Percentiles rank a stretch among this genome's conserved stretches.
phyloP scores from a whole-genome alignment of 2,797 vertebrate genomes.

The Phrynocephalus forsythii region DNA sequence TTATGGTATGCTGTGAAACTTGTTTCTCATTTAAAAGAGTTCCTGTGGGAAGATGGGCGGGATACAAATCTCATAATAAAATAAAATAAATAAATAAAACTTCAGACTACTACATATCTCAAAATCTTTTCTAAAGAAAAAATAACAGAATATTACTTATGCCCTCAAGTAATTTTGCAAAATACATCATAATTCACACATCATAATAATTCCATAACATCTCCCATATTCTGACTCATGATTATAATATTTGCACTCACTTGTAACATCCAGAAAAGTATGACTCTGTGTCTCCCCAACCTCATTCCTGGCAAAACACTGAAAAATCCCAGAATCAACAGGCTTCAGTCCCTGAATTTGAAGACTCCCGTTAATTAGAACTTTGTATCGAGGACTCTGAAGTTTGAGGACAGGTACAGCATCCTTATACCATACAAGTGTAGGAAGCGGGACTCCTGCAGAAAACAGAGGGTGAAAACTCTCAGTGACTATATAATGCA shows the following conservation, averaged over 20 bases:
- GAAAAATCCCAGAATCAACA: conserved; percentile 91
- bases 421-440: conserved; percentile 92
- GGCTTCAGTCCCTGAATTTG: conserved; percentile 85
- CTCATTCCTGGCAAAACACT: conserved; percentile 89
- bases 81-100: too few species aligned
- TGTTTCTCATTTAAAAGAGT: too few species aligned
- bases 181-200: too few species aligned
- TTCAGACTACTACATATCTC: too few species aligned
- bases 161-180: too few species aligned
- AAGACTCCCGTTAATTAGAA: conserved; percentile 81
- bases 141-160: too few species aligned
- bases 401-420: conserved; percentile 83
- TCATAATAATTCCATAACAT: not conserved
- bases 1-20: too few species aligned
- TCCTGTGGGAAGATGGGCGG: too few species aligned
- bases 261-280: conserved; percentile 90
- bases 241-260: conserved; percentile 79
- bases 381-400: conserved; percentile 88
- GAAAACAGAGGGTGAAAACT: rapidly evolving
- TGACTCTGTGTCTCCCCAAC: conserved; percentile 88
- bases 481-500: not conserved
- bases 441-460: conserved; percentile 86
- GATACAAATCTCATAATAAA: too few species aligned
- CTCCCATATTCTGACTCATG: too few species aligned
- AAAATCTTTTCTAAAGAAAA: too few species aligned